Conservation (phyloP, 1,140 invertebrate genomes). For the Diprion similis region DNA sequence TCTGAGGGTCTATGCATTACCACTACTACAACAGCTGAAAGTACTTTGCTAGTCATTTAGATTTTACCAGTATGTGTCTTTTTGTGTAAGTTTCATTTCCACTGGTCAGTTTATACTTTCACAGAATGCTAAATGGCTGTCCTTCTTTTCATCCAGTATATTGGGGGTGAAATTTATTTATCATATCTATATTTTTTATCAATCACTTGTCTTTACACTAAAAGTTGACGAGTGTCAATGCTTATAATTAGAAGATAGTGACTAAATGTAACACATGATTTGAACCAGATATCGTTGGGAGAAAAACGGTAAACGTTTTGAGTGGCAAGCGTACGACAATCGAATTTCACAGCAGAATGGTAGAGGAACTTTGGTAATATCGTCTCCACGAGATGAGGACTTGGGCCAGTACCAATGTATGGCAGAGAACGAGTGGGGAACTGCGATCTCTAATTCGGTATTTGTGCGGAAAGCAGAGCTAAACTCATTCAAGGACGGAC, state of each 20-base stretch:
- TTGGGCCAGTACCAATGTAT: slow-evolving; percentile 97
- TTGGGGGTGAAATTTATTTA: not conserved
- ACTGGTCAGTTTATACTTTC: not conserved
- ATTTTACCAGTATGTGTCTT: not conserved
- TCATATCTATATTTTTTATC: not conserved
- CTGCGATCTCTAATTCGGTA: slow-evolving; percentile 92
- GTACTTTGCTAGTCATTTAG: slow-evolving; percentile 37
- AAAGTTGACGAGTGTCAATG: not conserved
- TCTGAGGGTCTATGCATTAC: slow-evolving; percentile 54
- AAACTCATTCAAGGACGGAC: slow-evolving; percentile 88
- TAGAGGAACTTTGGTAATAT: slow-evolving; percentile 89
- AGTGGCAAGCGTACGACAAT: slow-evolving; percentile 90
- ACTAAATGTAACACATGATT: slow-evolving; percentile 1
- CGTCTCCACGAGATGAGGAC: slow-evolving; percentile 88
- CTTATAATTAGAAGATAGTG: not conserved
- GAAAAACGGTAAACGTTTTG: slow-evolving; percentile 93
- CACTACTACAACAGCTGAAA: slow-evolving; percentile 39
- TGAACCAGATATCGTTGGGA: slow-evolving; percentile 88
- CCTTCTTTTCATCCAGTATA: not conserved
- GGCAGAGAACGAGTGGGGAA: slow-evolving; percentile 94
- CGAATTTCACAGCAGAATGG: slow-evolving; percentile 93
- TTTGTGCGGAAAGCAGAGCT: slow-evolving; percentile 94
- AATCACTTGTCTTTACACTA: not conserved
- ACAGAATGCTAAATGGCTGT: not conserved
- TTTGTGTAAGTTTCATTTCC: too few species aligned